Base-by-base conservation (phyloP, 2,888 invertebrate species). In the Norana najaformis region DNA sequence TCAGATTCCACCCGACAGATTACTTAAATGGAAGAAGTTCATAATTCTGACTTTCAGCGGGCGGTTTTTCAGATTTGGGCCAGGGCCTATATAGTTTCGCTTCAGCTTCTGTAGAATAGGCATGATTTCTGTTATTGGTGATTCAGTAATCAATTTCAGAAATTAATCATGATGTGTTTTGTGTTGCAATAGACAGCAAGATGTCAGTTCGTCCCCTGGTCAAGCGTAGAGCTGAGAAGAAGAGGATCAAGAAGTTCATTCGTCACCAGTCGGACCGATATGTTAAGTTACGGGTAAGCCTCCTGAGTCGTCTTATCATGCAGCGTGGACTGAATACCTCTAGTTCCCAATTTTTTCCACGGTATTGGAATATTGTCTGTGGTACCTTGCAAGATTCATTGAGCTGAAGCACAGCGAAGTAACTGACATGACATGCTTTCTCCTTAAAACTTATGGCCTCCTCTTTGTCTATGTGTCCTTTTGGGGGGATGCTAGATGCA, bases 201-300 rank as follows among this genome's bases (percentile, higher is more conserved):
- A 92, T 91, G 91, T 94, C 93, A 90, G 92, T 95, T 92, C 91
- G 93, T 93, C 94, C 95, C 69, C 92, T 95, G 35, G 91, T 92
- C 41, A 94, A 94, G 91, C 93, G 92, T 53, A 94, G 93, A 94
- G 98, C 98, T 95, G 96, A 98, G 93, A 99, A 99, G 96, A 99
- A 99, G 96, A 97, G 99, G 95, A 97, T 98, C 93, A 99, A 99
- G 96, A 98, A 97, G 96, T 99, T 99, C 96, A 98, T 97, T 94
- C 97, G 99, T 93, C 99, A 99, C 96, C 99, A 99, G 95, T 98
- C 98, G 94, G 99, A 99, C 96, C 97, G 99, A 95, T 99, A 99
- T 97, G 97, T 97, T 93, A 98, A 98, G 96, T 96, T 99, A 93
- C 98, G 97, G 96, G 97, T 97, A 95, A 95, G 82, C 41, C 34